Percentiles rank a stretch among this genome's conserved stretches.
Conservation (phyloP, 1,140 invertebrate genomes). For the Telenomus remus region DNA sequence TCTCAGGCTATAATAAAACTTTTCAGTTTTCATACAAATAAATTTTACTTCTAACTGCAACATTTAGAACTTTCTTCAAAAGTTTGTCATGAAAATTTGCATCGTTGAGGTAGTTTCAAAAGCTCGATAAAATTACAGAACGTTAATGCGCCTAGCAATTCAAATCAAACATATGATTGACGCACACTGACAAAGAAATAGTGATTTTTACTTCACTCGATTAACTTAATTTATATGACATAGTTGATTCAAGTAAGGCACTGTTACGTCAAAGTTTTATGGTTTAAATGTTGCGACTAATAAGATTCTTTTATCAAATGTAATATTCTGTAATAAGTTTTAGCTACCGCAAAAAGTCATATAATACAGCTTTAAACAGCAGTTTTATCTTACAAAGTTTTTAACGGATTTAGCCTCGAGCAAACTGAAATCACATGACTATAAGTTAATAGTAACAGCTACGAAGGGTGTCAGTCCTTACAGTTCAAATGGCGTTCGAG, state of each 20-base stretch:
- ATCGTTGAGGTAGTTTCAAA: constrained; percentile 28
- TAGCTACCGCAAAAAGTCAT: too few species aligned
- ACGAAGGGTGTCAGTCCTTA: too few species aligned
- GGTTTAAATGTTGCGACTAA: too few species aligned
- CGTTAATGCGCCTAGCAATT: constrained; percentile 37
- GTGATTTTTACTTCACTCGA: constrained; percentile 56
- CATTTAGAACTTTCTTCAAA: constrained; percentile 40
- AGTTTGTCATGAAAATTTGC: constrained; percentile 32
- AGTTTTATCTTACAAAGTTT: too few species aligned
- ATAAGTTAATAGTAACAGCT: too few species aligned
- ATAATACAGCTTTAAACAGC: too few species aligned
- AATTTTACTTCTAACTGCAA: constrained; percentile 38
- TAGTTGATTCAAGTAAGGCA: constrained; percentile 32
- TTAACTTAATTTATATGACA: too few species aligned
- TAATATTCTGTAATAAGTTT: too few species aligned
- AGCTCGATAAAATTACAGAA: constrained; percentile 43
- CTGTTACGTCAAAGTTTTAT: constrained; percentile 18
- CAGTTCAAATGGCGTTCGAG: too few species aligned
- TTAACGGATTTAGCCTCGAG: too few species aligned
- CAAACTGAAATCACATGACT: too few species aligned
- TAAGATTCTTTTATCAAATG: too few species aligned
- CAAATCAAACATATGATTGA: constrained; percentile 56
- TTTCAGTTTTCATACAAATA: constrained; percentile 33
- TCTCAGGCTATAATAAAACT: constrained; percentile 12
- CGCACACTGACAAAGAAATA: constrained; percentile 50